Conservation (phyloP, 2,113 vertebrate species). For the Corythaeola cristata region DNA sequence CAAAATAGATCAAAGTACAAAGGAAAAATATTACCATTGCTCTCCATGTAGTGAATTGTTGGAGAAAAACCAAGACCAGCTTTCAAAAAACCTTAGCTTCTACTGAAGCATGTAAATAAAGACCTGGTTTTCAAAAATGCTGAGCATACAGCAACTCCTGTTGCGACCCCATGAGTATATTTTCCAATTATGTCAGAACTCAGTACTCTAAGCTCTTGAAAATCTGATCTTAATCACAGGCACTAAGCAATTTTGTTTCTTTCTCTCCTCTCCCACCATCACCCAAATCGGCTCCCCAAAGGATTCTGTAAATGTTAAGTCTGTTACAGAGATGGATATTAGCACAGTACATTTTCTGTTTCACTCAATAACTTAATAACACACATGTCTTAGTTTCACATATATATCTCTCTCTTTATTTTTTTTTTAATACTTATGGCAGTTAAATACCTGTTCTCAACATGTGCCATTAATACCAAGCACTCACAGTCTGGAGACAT, state of each 20-base stretch:
- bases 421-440: not conserved
- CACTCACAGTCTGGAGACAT: not conserved
- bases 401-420: too few species aligned
- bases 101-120: not conserved
- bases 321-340: not conserved
- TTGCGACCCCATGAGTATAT: not conserved
- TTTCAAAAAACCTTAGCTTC: not conserved
- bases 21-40: not conserved
- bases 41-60: not conserved
- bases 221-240: not conserved
- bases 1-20: not conserved
- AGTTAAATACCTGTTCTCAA: not conserved
- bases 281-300: not conserved
- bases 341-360: not conserved
- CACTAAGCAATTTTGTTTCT: not conserved
- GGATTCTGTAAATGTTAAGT: not conserved
- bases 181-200: not conserved
- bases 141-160: not conserved
- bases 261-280: not conserved
- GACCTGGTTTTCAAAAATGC: not conserved
- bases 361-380: not conserved
- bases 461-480: not conserved
- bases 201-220: not conserved
- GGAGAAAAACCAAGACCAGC: not conserved
- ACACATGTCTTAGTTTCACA: not conserved